Conservation (phyloP, 2,888 invertebrate species). For the Melikaiella ostensackeni region DNA sequence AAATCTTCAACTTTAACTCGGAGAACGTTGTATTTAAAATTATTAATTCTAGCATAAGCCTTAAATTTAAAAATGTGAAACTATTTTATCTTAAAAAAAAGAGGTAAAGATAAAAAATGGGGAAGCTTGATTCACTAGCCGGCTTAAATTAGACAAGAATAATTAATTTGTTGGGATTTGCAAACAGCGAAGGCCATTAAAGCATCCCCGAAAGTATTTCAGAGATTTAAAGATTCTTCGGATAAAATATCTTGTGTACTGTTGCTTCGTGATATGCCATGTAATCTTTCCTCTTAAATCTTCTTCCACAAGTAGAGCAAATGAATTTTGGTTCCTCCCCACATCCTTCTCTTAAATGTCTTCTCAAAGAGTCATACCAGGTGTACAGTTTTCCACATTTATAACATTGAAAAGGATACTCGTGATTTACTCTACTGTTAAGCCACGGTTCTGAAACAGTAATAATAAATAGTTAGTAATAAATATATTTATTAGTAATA, state of each 20-base stretch:
- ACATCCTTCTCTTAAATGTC: conserved; percentile 54
- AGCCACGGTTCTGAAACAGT: conserved; percentile 32
- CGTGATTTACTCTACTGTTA: conserved; percentile 48
- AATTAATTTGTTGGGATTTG: not conserved
- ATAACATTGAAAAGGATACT: conserved; percentile 8
- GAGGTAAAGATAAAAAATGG: too few species aligned
- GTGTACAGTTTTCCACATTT: conserved; percentile 37
- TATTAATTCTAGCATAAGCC: too few species aligned
- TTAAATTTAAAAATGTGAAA: too few species aligned
- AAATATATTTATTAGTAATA: not conserved
- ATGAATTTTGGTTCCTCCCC: conserved; percentile 71
- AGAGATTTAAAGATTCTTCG: not conserved
- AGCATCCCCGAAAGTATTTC: not conserved
- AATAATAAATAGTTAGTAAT: not conserved
- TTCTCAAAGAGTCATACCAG: conserved; percentile 35
- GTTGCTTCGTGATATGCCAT: conserved; percentile 61
- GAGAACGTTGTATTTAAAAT: too few species aligned
- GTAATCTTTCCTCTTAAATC: conserved; percentile 71
- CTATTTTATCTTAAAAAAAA: too few species aligned
- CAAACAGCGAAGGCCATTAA: not conserved
- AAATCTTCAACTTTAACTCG: too few species aligned
- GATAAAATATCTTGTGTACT: conserved; percentile 52
- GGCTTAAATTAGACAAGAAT: not conserved
- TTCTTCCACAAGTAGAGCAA: conserved; percentile 68
- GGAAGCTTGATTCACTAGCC: too few species aligned